A percentile compares a stretch with the other conserved stretches of the same genome.
These are phyloP conservation scores for Ammodramus savannarum DNA, from an alignment of 2,113 vertebrate genomes.

Conservation along the genomic window DNA sequence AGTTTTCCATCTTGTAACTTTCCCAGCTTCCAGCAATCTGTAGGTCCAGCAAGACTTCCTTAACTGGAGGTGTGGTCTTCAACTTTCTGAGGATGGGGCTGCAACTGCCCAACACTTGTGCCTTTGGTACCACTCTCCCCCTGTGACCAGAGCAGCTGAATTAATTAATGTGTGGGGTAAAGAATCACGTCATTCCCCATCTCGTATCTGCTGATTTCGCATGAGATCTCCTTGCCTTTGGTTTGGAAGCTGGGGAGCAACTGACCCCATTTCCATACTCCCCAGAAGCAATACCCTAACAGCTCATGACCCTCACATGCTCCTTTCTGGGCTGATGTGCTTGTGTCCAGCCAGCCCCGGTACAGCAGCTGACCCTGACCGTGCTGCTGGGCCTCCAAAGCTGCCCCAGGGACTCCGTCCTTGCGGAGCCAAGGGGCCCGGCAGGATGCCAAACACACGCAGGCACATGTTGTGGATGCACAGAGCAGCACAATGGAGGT, in stretches of 20 bases:
- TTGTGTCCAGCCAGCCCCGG: background rate
- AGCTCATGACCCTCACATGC: fast-evolving
- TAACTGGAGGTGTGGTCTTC: background rate
- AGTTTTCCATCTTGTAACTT: background rate
- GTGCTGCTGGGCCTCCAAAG: background rate
- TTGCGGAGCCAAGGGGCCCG: background rate
- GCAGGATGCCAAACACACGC: background rate
- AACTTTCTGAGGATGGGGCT: background rate
- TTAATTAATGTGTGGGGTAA: background rate
- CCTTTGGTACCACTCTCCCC: background rate
- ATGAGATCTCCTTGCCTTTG: background rate
- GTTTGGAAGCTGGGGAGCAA: background rate
- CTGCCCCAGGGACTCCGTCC: fast-evolving
- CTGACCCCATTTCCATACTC: background rate
- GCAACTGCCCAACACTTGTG: background rate
- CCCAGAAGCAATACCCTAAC: background rate
- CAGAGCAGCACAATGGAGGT: background rate
- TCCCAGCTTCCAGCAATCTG: background rate
- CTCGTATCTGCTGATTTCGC: background rate
- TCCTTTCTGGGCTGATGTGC: background rate
- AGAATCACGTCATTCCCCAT: background rate
- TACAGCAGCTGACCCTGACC: background rate
- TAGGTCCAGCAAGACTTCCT: background rate
- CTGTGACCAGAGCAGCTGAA: background rate
- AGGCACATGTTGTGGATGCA: background rate